phyloP scores from a whole-genome alignment of 2,113 vertebrate species.

The Callipepla squamata region DNA sequence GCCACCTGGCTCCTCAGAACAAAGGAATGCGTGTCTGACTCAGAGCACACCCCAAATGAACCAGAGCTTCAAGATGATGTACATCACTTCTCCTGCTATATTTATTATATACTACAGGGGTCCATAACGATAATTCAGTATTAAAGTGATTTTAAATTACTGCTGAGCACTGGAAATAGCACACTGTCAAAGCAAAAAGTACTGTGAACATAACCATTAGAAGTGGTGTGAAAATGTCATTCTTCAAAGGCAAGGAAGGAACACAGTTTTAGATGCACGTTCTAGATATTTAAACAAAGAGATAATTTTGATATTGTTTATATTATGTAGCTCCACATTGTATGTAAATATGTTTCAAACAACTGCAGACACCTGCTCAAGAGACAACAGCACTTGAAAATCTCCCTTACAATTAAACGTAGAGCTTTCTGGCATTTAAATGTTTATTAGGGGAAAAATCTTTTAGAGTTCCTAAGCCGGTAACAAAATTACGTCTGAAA shows the following conservation, averaged over 20 bases:
- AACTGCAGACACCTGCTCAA: background rate
- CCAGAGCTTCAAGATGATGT: background rate
- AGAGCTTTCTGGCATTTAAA: background rate
- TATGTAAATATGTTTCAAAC: background rate
- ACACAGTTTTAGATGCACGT: background rate
- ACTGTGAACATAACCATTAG: background rate
- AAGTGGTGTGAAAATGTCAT: background rate
- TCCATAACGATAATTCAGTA: background rate
- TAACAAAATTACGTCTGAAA: background rate
- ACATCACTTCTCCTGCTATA: background rate
- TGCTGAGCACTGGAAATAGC: background rate
- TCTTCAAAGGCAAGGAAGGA: background rate
- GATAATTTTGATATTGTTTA: background rate
- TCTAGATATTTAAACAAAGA: background rate
- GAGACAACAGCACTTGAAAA: background rate
- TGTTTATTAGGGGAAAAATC: background rate
- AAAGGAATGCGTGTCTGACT: background rate
- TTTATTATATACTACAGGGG: background rate
- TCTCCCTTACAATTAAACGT: rapidly evolving
- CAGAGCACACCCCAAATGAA: background rate
- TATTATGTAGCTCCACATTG: background rate
- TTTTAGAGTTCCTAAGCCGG: rapidly evolving
- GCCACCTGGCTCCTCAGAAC: background rate
- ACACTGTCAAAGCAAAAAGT: background rate
- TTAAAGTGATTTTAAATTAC: background rate